Percentiles rank a stretch among this genome's conserved stretches.
Conservation (phyloP, 2,113 vertebrate species). For the Micromys minutus region DNA sequence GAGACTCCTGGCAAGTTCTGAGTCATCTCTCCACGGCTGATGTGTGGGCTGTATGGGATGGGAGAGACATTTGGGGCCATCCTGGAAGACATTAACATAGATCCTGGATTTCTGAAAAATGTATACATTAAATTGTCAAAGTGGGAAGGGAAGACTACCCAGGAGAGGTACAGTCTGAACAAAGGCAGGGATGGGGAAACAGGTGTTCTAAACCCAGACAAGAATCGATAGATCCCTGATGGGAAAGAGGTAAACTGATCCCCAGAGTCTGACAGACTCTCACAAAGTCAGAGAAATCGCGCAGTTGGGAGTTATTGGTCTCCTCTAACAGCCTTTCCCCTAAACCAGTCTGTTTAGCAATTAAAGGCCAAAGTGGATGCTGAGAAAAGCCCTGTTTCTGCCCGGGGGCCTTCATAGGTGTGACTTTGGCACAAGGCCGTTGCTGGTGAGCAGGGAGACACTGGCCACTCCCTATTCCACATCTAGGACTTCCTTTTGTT, state of each 20-base stretch:
- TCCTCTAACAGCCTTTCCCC: not conserved
- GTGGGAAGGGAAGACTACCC: constrained; percentile 4
- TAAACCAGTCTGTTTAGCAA: not conserved
- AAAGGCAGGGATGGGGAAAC: not conserved
- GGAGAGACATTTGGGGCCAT: not conserved
- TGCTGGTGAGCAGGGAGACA: not conserved
- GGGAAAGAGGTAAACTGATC: not conserved
- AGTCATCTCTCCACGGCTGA: not conserved
- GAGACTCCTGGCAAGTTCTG: too few relatives aligned
- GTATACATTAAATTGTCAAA: constrained; percentile 34
- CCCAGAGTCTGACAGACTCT: not conserved
- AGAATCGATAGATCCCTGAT: not conserved
- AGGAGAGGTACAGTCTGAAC: not conserved
- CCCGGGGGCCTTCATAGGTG: accelerated
- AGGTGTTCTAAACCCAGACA: not conserved
- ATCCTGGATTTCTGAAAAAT: constrained; percentile 48
- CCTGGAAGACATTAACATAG: not conserved
- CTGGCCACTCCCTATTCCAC: not conserved
- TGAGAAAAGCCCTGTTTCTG: not conserved
- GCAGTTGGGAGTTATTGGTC: not conserved
- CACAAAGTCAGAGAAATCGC: not conserved
- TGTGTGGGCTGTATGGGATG: accelerated
- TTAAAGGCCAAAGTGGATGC: not conserved
- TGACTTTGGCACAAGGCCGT: not conserved
- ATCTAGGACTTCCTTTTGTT: constrained; percentile 51